These are phyloP conservation scores for Mionectes macconnelli DNA, from an alignment of 2,113 vertebrate species.

Conservation along the genomic window DNA sequence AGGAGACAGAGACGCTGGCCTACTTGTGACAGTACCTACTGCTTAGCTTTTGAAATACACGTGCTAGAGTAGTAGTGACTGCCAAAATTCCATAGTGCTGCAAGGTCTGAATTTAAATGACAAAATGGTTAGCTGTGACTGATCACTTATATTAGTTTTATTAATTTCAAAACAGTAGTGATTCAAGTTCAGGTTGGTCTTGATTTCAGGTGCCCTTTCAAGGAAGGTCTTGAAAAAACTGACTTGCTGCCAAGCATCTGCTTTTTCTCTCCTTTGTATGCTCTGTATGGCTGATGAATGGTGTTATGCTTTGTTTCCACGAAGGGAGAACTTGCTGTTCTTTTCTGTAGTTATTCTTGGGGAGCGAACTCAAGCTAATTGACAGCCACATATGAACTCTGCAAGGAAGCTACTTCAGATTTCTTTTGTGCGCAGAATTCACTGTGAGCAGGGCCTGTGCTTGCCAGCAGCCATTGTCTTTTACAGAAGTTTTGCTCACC, in stretches of 20 bases:
- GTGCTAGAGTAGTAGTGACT: neutral
- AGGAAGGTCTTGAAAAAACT: neutral
- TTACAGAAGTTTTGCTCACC: neutral
- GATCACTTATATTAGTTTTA: neutral
- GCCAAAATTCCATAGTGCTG: neutral
- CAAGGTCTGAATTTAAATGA: neutral
- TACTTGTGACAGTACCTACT: neutral
- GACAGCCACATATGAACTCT: neutral
- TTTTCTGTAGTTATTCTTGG: neutral
- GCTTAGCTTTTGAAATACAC: neutral
- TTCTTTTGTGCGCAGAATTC: neutral
- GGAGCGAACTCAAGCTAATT: neutral
- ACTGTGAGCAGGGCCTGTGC: neutral
- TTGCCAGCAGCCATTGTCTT: neutral
- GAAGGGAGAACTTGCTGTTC: constrained; percentile 30
- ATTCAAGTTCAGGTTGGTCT: neutral
- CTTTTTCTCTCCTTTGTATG: constrained; percentile 13
- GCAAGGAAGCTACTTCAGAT: neutral
- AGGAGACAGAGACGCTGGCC: neutral
- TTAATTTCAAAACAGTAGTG: neutral
- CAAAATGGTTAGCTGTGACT: neutral
- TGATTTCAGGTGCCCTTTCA: neutral
- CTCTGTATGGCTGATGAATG: neutral
- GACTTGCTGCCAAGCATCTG: constrained; percentile 22
- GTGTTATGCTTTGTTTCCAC: constrained; percentile 33